Evolutionary conservation across 2,113 vertebrate genomes (phyloP).

Genomic region (Martes martes): DNA sequence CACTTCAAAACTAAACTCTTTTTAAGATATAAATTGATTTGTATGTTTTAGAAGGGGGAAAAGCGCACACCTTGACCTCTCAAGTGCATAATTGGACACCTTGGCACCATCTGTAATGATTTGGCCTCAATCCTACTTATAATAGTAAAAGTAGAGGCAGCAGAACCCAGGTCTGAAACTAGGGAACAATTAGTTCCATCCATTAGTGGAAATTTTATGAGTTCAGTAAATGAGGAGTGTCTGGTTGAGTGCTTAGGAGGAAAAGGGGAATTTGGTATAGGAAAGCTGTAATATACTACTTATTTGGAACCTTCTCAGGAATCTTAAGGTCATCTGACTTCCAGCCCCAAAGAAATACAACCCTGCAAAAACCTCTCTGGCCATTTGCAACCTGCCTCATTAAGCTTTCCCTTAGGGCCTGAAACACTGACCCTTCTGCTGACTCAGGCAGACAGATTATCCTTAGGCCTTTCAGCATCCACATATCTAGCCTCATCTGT

Average conservation of each 20-base stretch:
- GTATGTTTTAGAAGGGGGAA: neutral
- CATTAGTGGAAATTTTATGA: slow-evolving; percentile 61
- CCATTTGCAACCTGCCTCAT: neutral
- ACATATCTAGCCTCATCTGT: neutral
- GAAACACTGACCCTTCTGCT: neutral
- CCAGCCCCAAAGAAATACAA: slow-evolving; percentile 54
- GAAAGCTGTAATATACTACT: slow-evolving; percentile 62
- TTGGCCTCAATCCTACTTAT: neutral
- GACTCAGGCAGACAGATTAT: neutral
- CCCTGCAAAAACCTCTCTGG: neutral
- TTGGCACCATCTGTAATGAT: slow-evolving; percentile 37
- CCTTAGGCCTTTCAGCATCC: neutral
- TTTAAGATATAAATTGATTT: slow-evolving; percentile 9
- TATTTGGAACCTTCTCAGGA: slow-evolving; percentile 24
- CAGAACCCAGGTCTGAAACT: slow-evolving; percentile 28
- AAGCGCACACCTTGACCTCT: neutral
- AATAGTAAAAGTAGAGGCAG: slow-evolving; percentile 16
- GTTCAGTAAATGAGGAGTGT: slow-evolving; percentile 65
- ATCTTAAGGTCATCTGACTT: slow-evolving; percentile 59
- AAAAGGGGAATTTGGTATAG: slow-evolving; percentile 28
- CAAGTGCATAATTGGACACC: neutral
- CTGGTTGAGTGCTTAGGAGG: slow-evolving; percentile 47
- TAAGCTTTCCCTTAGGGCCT: neutral
- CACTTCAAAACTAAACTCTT: slow-evolving; percentile 9
- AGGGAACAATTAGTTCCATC: slow-evolving; percentile 53